These are phyloP conservation scores for Centropristis striata DNA, from an alignment of 2,113 vertebrate genomes.

Conservation along the genomic window DNA sequence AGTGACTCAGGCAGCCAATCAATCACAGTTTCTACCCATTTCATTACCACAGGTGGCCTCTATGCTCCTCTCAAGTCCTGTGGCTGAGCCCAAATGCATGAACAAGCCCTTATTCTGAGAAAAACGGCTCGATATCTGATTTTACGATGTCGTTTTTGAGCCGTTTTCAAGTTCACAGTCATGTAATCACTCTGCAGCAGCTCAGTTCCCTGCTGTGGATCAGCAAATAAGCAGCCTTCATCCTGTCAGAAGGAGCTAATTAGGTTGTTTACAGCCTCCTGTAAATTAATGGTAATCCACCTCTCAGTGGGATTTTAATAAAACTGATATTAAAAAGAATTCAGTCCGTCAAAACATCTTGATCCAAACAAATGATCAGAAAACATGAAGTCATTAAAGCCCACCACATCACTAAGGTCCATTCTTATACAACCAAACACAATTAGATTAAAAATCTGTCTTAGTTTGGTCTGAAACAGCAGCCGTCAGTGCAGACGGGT, in stretches of 20 bases:
- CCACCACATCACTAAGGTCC: background rate
- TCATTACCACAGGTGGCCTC: constrained; percentile 56
- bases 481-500: constrained; percentile 1
- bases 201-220: background rate
- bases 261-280: constrained; percentile 15
- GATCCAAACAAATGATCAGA: background rate
- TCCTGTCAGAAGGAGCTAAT: constrained; percentile 35
- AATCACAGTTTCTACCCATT: constrained; percentile 55
- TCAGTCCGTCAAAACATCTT: constrained; percentile 3
- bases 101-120: background rate
- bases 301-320: constrained; percentile 31
- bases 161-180: background rate
- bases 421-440: constrained; percentile 23
- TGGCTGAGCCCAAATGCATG: background rate
- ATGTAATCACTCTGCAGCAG: constrained; percentile 5
- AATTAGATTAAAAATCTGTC: constrained; percentile 44
- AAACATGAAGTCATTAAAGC: background rate
- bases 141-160: background rate
- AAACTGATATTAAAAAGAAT: constrained; percentile 13
- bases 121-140: background rate
- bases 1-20: constrained; percentile 70
- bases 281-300: constrained; percentile 30
- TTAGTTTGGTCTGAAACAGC: constrained; percentile 44
- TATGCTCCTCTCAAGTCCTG: background rate
- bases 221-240: constrained; percentile 6